phyloP scores from a whole-genome alignment of 2,113 vertebrate genomes.

The Hippocampus guttulatus region DNA sequence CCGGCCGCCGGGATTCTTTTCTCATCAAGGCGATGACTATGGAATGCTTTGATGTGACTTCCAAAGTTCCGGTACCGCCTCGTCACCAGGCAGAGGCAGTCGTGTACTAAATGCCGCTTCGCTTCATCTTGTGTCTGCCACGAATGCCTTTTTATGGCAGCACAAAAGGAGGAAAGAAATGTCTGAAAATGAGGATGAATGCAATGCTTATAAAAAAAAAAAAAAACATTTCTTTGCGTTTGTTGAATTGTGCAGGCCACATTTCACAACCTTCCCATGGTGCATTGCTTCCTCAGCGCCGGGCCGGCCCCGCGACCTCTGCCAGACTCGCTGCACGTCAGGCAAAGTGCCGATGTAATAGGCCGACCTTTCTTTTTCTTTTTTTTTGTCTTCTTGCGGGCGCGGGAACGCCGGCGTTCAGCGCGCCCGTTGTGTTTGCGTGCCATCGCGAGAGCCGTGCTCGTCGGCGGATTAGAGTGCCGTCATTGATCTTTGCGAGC shows the following conservation, averaged over 20 bases:
- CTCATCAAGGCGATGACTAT: rapidly evolving
- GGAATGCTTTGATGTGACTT: not conserved
- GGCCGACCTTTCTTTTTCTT: not conserved
- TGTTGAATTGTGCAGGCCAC: constrained; percentile 1
- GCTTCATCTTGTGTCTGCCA: not conserved
- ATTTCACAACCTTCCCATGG: constrained; percentile 51
- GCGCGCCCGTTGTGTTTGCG: not conserved
- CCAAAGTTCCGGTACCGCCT: constrained; percentile 11
- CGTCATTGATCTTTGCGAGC: constrained; percentile 32
- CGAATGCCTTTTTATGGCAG: not conserved
- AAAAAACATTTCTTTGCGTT: not conserved
- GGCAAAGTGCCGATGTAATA: constrained; percentile 22
- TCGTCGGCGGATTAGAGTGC: constrained; percentile 38
- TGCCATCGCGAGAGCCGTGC: not conserved
- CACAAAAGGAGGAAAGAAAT: not conserved
- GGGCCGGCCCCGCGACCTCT: constrained; percentile 19
- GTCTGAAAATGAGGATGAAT: not conserved
- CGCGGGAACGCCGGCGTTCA: not conserved
- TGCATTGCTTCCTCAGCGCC: constrained; percentile 46
- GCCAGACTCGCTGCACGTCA: constrained; percentile 41
- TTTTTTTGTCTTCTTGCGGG: not conserved
- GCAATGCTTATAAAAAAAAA: not conserved
- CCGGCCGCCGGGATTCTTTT: too few relatives aligned
- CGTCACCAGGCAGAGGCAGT: constrained; percentile 34
- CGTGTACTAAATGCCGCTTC: too few relatives aligned